A percentile compares a stretch with the other conserved stretches of the same genome.
These are phyloP conservation scores for Colletes gigas DNA, from an alignment of 1,140 invertebrate species.

Conservation along the genomic window DNA sequence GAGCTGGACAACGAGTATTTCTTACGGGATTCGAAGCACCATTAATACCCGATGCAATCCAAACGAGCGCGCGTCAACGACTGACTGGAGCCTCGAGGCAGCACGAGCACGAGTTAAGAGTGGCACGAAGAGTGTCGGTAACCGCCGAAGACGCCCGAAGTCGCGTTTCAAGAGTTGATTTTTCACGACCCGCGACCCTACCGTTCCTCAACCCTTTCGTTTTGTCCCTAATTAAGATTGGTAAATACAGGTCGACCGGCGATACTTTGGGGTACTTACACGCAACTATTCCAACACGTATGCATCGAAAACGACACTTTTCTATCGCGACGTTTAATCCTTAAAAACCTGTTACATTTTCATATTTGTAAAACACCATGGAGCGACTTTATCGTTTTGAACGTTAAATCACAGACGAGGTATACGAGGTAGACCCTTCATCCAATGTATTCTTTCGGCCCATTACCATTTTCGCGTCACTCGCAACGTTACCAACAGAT, in stretches of 20 bases:
- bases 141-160: slow-evolving; percentile 57
- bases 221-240: slow-evolving; percentile 40
- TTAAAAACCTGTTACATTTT: too few species aligned
- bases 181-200: slow-evolving; percentile 19
- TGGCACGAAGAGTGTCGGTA: slow-evolving; percentile 52
- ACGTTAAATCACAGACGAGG: too few species aligned
- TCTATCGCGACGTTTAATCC: too few species aligned
- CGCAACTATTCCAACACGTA: too few species aligned
- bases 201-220: slow-evolving; percentile 30
- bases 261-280: background rate
- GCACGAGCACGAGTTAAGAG: slow-evolving; percentile 54
- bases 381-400: too few species aligned
- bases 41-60: slow-evolving; percentile 37
- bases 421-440: too few species aligned
- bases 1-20: background rate
- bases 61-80: slow-evolving; percentile 63
- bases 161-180: slow-evolving; percentile 56
- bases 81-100: slow-evolving; percentile 53
- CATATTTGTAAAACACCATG: too few species aligned
- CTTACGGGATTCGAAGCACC: slow-evolving; percentile 13
- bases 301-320: background rate
- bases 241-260: slow-evolving; percentile 9
- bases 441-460: too few species aligned
- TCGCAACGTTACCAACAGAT: too few species aligned
- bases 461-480: too few species aligned